Percentiles rank a stretch among this genome's conserved stretches.
These are phyloP conservation scores for Ectobius pallidus DNA, from an alignment of 2,888 invertebrate species.

Conservation along the genomic window DNA sequence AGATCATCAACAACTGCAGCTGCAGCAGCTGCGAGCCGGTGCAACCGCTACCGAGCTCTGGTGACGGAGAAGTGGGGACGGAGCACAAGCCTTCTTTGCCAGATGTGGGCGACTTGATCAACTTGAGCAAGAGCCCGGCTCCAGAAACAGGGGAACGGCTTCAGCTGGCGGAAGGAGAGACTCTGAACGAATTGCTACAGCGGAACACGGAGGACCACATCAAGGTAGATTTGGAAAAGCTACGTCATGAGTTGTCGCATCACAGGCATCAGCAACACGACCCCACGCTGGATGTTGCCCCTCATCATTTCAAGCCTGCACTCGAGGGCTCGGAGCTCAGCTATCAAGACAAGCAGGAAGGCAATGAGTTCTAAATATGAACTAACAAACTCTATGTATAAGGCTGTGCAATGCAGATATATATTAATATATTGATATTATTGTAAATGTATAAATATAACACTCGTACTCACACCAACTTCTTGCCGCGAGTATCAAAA, in stretches of 20 bases:
- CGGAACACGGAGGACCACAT: conserved; percentile 41
- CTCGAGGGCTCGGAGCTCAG: conserved; percentile 64
- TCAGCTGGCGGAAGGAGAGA: no score
- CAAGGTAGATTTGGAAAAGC: conserved; percentile 33
- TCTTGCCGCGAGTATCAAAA: no score
- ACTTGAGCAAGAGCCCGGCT: conserved; percentile 21
- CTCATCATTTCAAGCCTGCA: conserved; percentile 64
- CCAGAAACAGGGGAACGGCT: no score
- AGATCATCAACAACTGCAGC: conserved; percentile 70
- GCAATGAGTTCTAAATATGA: conserved; percentile 24
- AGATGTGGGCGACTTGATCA: conserved; percentile 44
- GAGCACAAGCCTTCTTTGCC: conserved; percentile 21
- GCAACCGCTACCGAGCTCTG: conserved; percentile 22
- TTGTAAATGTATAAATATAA: no score
- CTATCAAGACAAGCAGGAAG: conserved; percentile 37
- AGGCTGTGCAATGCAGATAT: no score
- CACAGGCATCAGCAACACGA: conserved; percentile 32
- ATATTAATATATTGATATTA: no score
- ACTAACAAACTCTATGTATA: no score
- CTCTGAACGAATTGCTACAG: conserved; percentile 33
- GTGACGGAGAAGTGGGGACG: conserved; percentile 35
- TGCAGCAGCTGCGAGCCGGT: conserved; percentile 63
- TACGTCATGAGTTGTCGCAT: not conserved
- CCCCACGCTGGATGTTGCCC: conserved; percentile 57
- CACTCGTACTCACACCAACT: no score